Evolutionary conservation across 2,888 invertebrate species (phyloP), one percentile per base, ranked within the genome.

Genomic region (Carcina quercana): DNA sequence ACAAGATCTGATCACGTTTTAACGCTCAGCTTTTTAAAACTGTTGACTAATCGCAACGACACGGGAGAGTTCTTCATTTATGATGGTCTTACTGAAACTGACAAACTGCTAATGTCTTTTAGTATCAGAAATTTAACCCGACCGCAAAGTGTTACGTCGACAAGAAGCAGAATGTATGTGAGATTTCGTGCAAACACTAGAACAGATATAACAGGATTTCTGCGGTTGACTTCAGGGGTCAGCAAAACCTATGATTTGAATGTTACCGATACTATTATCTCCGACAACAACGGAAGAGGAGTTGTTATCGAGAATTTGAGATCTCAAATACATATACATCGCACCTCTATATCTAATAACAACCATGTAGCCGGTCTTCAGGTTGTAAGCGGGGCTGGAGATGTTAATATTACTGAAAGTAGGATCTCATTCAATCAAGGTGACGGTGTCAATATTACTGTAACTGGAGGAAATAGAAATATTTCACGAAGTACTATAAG

Each of bases 401-500:
- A 98, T 66, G 88, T 99, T 0, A 97, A 98, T 66, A 87, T 99
- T 2, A 97, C 98, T 12, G 90, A 93, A 50, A 95, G 96, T 43
- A 87, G 91, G 51, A 91, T 99, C 45, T 92, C 93, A 11, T 92
- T 94, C 49, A 99, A 99, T 65, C 88, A 91, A 58, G 97, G 96
- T 1, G 96, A 96, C 56, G 99, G 98, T 0, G 87, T 99, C 6
- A 99, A 99, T 66, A 91, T 99, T 7, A 97, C 97, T 0, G 95
- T 95, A 38, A 93, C 94, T 2, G 98, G 99, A 0, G 99, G 99
- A 1, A 93, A 92, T 50, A 87, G 96, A 41, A 97, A 98, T 57
- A 87, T 99, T 38, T 97, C 98, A 7, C 86, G 90, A 47, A 93
- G 95, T 25, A 91, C 89, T 14, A 79, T 99, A 13, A 92, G 91